phyloP scores from a whole-genome alignment of 1,140 invertebrate species.

The Batillaria attramentaria region DNA sequence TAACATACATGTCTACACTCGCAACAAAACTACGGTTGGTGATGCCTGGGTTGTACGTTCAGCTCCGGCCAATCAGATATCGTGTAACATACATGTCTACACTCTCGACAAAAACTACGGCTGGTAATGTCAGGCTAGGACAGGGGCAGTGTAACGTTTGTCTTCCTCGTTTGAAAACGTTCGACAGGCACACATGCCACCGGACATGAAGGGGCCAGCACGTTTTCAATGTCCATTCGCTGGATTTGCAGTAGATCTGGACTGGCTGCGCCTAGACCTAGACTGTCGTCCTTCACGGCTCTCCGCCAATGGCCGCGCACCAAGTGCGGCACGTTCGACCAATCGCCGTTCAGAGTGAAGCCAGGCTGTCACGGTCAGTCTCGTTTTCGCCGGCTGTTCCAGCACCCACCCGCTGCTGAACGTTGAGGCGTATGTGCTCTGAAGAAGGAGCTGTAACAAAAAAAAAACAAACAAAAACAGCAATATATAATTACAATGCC shows the following conservation, averaged over 20 bases:
- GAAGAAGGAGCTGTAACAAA: conserved; percentile 43
- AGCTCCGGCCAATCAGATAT: no score
- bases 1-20: no score
- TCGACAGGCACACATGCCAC: background rate
- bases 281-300: background rate
- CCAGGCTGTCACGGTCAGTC: conserved; percentile 51
- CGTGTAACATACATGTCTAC: no score
- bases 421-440: conserved; percentile 49
- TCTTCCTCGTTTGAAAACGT: no score
- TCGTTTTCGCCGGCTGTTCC: conserved; percentile 45
- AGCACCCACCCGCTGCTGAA: conserved; percentile 38
- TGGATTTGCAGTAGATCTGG: background rate
- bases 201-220: background rate
- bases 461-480: conserved; percentile 19
- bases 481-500: background rate
- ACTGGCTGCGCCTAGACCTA: background rate
- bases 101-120: no score
- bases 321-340: background rate
- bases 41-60: no score
- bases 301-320: background rate
- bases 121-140: no score
- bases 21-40: no score
- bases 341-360: conserved; percentile 41
- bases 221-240: background rate
- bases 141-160: no score